phyloP scores from a whole-genome alignment of 2,888 invertebrate genomes.

The Dyspetes luteomarginatus region DNA sequence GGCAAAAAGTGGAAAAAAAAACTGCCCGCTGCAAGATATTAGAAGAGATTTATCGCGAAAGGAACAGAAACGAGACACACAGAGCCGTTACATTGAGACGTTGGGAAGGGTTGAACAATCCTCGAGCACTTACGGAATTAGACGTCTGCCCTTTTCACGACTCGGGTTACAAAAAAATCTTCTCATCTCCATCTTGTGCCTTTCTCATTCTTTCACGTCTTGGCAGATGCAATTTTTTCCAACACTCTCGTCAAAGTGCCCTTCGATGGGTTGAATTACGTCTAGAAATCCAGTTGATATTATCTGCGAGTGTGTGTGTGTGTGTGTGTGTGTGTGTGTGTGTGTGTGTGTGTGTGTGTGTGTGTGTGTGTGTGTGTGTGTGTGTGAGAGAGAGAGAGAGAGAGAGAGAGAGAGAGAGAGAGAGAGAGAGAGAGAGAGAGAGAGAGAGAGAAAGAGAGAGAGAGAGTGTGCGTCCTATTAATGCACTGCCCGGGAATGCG shows the following conservation, averaged over 20 bases:
- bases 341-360: too few relatives aligned
- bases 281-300: conserved; percentile 31
- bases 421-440: too few relatives aligned
- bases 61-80: background rate
- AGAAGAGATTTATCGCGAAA: background rate
- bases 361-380: too few relatives aligned
- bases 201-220: conserved; percentile 17
- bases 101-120: conserved; percentile 13
- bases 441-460: too few relatives aligned
- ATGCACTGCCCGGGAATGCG: background rate
- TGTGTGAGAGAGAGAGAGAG: too few relatives aligned
- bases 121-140: conserved; percentile 62
- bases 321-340: too few relatives aligned
- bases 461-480: too few relatives aligned
- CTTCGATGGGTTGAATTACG: conserved; percentile 48
- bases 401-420: too few relatives aligned
- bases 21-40: background rate
- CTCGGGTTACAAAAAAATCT: conserved; percentile 1
- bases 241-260: conserved; percentile 12
- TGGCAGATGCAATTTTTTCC: conserved; percentile 26
- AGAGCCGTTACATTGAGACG: conserved; percentile 18
- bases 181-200: background rate
- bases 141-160: conserved; percentile 30
- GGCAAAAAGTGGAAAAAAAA: background rate
- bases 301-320: background rate